Base-by-base conservation (phyloP, 2,797 vertebrate species). In the Orestias chungarensis region DNA sequence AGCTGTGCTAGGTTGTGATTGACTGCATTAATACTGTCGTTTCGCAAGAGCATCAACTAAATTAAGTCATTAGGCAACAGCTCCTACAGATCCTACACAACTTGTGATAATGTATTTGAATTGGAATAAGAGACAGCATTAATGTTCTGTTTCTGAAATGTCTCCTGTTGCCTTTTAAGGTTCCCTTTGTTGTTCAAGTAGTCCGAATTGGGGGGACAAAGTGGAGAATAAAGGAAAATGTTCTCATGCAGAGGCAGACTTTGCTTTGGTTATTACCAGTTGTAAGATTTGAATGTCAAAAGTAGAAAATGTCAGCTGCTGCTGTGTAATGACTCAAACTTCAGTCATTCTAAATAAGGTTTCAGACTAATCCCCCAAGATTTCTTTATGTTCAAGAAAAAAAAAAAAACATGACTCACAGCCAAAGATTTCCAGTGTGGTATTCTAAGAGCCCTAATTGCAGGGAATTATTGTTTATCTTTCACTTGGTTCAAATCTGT, bases 261-360 rank as follows among this genome's bases (percentile, higher is more conserved):
- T 75, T 67, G n/a, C 54, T 73, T 82, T 64, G 71, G 23, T 50
- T 47, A 83, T 82, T 79, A 80, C 25, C 1, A 6, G 42, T 59
- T 1, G 18, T 50, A 8, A 62, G 29, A 73, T 76, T 69, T 57
- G 47, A 74, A 65, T 81, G 81, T 68, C 77, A 35, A 83, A 75
- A 69, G 54, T 20, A 25, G 54, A 47, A 78, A 76, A 73, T 61
- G 25, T 74, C 7, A 33, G 71, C 40, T 10, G n/a, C 47, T 7
- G 15, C 29, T 47, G 46, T 38, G 49, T 62, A 79, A 71, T 47
- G 57, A 75, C 20, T 35, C 4, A 66, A 25, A 23, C 18, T 62
- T 76, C 40, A 9, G 31, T 64, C 47, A 77, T 74, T 65, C 47
- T 52, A 69, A 75, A 72, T 31, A 74, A 79, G 71, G 57, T 23